Percentiles rank a stretch among this genome's conserved stretches.
phyloP scores from a whole-genome alignment of 2,797 vertebrate species.

The Typhlichthys subterraneus region DNA sequence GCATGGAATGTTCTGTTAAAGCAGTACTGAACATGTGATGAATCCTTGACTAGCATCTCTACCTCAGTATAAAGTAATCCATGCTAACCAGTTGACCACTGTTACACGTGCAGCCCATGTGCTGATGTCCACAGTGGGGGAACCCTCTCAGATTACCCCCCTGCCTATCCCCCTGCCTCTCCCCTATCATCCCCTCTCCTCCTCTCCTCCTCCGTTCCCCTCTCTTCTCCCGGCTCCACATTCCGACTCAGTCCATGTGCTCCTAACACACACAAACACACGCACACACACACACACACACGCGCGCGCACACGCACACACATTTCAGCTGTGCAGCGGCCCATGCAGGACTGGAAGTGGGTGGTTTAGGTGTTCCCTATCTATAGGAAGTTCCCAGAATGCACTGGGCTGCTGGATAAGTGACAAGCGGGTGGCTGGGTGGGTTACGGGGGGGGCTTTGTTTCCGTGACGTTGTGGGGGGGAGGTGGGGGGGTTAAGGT shows the following conservation, averaged over 20 bases:
- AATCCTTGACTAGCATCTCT: no score
- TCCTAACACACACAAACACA: conserved; percentile 54
- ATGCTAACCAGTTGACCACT: background rate
- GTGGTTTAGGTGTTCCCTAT: conserved; percentile 15
- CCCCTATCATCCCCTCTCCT: background rate
- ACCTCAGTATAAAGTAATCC: no score
- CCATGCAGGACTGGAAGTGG: conserved; percentile 35
- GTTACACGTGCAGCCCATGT: conserved; percentile 48
- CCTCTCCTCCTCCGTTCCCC: background rate
- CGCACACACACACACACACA: conserved; percentile 6
- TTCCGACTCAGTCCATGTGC: conserved; percentile 69
- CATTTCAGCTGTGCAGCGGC: conserved; percentile 66
- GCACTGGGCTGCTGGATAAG: no score
- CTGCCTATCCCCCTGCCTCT: conserved; percentile 33
- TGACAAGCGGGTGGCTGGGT: no score
- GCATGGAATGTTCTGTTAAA: no score
- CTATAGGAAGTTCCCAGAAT: conserved; percentile 1
- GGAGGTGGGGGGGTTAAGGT: background rate
- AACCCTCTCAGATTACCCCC: conserved; percentile 64
- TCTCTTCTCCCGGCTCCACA: conserved; percentile 26
- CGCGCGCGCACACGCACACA: conserved; percentile 13
- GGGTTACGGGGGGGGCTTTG: no score
- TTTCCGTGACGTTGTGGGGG: no score
- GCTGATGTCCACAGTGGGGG: conserved; percentile 57
- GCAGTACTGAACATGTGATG: no score